Base-by-base conservation (phyloP, 1,140 invertebrate genomes). In the Palaemon carinicauda region DNA sequence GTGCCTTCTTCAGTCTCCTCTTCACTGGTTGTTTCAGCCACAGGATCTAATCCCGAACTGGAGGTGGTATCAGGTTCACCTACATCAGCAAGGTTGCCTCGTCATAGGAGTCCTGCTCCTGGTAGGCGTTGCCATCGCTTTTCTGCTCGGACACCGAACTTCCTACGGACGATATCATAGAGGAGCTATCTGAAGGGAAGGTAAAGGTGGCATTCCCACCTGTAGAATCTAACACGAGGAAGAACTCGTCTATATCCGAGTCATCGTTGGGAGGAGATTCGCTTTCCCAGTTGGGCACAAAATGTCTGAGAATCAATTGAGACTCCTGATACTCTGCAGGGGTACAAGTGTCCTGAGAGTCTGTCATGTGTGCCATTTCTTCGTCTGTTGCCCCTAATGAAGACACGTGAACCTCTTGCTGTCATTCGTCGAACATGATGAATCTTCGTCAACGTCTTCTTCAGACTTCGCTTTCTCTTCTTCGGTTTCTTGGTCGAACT, bases 291-390 rank as follows among this genome's bases (percentile, higher is more conserved):
- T 89, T 82, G 65, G 83, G 31, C 12, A 89, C 87, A 24, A 89
- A 89, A 74, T 89, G 69, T 52, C 87, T 79, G 19, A 89, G 78
- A 29, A 89, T 82, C 21, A 89, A 73, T 15, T 87, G 89, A 9
- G 89, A 89, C 82, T 89, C 89, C 69, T 89, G 89, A 60, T 89
- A 89, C 51, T 89, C 89, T 12, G 89, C 89, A 0, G 89, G 89
- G n/a, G 80, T 54, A 56, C 79, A 81, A 74, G 41, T 41, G 3
- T 41, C 41, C 41, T 41, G 41, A 1, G 87, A 77, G 52, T 77
- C 82, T 56, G 80, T 78, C 60, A 31, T 24, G 41, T 33, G 19
- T n/a, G 50, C n/a, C 33, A 74, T 50, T 19, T 86, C 79, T 51
- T 82, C 88, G 31, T 71, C 80, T n/a, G 65, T 56, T 3, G 78